Percentiles rank a stretch among this genome's conserved stretches.
Evolutionary conservation across 2,797 vertebrate genomes (phyloP).

Genomic region (Thunnus albacares): DNA sequence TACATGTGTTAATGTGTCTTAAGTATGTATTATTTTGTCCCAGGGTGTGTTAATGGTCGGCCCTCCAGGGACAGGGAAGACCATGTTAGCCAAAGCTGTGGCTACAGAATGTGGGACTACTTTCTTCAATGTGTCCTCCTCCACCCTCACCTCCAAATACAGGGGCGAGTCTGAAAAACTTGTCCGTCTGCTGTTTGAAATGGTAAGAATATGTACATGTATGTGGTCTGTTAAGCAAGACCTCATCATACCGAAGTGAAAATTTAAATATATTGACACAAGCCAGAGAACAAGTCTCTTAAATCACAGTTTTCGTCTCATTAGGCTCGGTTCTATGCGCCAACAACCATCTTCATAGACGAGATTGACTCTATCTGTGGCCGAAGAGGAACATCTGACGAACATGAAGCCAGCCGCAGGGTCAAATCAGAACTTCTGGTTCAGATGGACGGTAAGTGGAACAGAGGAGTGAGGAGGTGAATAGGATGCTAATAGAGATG

Average conservation of each 20-base stretch:
- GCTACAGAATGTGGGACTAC: conserved; percentile 98
- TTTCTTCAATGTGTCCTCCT: conserved; percentile 98
- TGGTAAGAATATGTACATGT: conserved; percentile 86
- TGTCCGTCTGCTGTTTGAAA: conserved; percentile 97
- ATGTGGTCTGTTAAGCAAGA: not conserved
- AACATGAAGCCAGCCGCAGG: conserved; percentile 97
- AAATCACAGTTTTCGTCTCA: not conserved
- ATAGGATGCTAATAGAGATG: not conserved
- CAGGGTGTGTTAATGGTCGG: conserved; percentile 99
- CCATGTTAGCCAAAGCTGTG: conserved; percentile 98
- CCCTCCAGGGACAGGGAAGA: conserved; percentile 98
- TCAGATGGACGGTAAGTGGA: conserved; percentile 97
- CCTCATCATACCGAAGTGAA: not conserved
- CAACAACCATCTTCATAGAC: conserved; percentile 98
- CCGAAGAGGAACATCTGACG: conserved; percentile 95
- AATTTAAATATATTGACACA: not conserved
- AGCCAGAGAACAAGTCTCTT: not conserved
- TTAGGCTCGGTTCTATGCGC: conserved; percentile 97
- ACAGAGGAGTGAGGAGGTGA: not conserved
- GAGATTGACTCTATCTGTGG: conserved; percentile 99
- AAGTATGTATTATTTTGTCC: conserved; percentile 22
- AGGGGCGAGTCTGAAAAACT: conserved; percentile 98
- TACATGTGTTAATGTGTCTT: not conserved
- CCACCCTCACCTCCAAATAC: conserved; percentile 97
- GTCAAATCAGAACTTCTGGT: conserved; percentile 97